Conservation (phyloP, 2,888 invertebrate species). For the Cheilosia scutellata region DNA sequence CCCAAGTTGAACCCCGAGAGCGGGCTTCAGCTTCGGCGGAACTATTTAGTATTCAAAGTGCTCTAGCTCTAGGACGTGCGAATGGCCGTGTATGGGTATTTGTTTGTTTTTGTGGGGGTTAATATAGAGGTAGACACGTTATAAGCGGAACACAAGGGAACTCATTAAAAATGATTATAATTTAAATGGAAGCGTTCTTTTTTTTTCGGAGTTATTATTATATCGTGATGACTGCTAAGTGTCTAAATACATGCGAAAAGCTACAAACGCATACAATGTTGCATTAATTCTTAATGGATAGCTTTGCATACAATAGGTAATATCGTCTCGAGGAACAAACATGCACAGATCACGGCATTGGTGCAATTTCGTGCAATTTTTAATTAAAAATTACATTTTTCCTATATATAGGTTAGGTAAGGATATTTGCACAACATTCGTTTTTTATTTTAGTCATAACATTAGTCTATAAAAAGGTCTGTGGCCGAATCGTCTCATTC, state of each 20-base stretch:
- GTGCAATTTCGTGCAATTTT: no score
- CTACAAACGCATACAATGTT: neutral
- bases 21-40: neutral
- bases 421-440: no score
- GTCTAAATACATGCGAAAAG: neutral
- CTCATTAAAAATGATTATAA: slow-evolving; percentile 62
- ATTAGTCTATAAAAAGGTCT: no score
- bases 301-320: neutral
- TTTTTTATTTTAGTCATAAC: no score
- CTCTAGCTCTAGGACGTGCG: slow-evolving; percentile 46
- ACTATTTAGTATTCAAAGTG: slow-evolving; percentile 60
- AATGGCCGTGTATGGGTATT: slow-evolving; percentile 54
- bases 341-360: slow-evolving; percentile 6
- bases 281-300: neutral
- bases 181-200: slow-evolving; percentile 58
- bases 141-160: slow-evolving; percentile 39
- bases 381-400: no score
- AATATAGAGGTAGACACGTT: slow-evolving; percentile 18
- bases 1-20: slow-evolving; percentile 16
- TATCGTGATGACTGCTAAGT: slow-evolving; percentile 17
- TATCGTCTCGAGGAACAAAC: slow-evolving; percentile 1
- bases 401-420: no score
- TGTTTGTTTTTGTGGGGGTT: slow-evolving; percentile 63
- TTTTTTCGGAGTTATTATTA: neutral
- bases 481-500: no score